Conservation (phyloP, 2,797 vertebrate genomes). For the Peromyscus melanophrys region DNA sequence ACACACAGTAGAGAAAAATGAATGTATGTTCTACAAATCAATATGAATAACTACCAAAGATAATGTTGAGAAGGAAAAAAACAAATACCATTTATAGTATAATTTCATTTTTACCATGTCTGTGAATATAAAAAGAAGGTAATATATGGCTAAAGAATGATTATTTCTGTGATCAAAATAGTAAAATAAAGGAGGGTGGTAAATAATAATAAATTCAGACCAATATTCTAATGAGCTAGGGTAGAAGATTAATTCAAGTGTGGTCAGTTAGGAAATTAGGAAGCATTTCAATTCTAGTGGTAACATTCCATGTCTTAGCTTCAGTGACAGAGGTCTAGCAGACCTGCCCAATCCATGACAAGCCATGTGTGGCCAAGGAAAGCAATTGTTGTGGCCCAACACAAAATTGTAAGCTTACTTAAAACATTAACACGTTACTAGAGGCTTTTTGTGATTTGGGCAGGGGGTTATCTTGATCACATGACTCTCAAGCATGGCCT, state of each 20-base stretch:
- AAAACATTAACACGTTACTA: not conserved
- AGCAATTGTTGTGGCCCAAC: not conserved
- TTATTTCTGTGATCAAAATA: slow-evolving; percentile 37
- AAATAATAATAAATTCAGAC: not conserved
- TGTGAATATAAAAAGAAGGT: slow-evolving; percentile 1
- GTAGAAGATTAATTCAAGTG: not conserved
- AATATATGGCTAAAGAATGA: not conserved
- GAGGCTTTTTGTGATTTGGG: not conserved
- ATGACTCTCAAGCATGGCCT: not conserved
- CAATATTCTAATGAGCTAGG: not conserved
- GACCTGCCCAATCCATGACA: not conserved
- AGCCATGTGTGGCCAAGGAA: not conserved
- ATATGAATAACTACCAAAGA: slow-evolving; percentile 3
- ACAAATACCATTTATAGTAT: not conserved
- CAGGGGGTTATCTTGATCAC: not conserved
- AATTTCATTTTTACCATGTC: not conserved
- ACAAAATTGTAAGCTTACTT: not conserved
- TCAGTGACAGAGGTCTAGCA: not conserved
- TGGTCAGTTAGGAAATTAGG: not conserved
- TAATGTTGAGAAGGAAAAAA: not conserved
- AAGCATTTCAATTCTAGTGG: not conserved
- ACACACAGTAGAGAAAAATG: not conserved
- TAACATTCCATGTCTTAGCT: slow-evolving; percentile 17
- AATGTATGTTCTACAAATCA: not conserved
- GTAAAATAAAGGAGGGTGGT: slow-evolving; percentile 1